These are phyloP conservation scores for Acrocephalus scirpaceus DNA, from an alignment of 2,797 vertebrate genomes.

Conservation along the genomic window DNA sequence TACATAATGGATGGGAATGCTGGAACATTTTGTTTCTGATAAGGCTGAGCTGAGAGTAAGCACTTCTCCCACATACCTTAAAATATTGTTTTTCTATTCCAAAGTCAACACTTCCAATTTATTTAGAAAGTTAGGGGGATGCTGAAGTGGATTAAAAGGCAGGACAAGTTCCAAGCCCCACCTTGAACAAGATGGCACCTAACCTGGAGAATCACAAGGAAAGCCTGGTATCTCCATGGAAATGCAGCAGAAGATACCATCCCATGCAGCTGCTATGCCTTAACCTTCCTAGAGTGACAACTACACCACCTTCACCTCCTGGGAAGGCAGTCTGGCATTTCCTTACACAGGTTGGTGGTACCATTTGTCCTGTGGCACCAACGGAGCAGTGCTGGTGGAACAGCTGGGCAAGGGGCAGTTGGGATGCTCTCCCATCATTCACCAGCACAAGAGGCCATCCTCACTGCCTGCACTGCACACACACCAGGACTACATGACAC, in stretches of 20 bases:
- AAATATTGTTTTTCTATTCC: neutral
- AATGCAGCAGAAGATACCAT: neutral
- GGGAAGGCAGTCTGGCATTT: neutral
- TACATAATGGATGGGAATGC: neutral
- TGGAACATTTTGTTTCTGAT: neutral
- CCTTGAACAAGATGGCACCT: neutral
- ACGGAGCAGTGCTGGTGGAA: neutral
- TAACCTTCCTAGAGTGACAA: neutral
- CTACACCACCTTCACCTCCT: neutral
- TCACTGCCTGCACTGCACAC: neutral
- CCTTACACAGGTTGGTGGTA: rapidly evolving
- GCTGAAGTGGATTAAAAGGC: neutral
- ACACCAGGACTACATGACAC: neutral
- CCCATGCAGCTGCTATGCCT: neutral
- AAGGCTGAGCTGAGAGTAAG: neutral
- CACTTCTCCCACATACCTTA: neutral
- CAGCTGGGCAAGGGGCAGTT: neutral
- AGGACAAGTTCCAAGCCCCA: neutral
- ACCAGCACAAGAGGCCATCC: neutral
- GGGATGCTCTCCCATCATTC: neutral
- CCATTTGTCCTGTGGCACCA: neutral
- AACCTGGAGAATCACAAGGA: neutral
- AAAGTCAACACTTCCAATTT: neutral
- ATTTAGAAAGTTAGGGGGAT: neutral
- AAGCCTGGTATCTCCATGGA: neutral